phyloP scores from a whole-genome alignment of 2,888 invertebrate species.

The Ophion slaviceki region DNA sequence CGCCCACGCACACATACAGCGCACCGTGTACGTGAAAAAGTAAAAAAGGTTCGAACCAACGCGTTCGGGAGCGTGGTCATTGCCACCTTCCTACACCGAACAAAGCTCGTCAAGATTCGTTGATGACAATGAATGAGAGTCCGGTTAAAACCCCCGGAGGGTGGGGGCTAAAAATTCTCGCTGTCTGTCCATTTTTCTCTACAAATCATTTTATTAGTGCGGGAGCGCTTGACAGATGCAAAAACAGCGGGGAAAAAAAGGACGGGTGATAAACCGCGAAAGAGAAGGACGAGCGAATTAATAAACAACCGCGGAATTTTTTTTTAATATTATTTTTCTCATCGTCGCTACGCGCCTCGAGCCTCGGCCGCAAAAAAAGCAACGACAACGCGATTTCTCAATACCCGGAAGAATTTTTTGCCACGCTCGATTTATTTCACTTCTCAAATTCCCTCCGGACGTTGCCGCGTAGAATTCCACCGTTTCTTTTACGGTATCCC shows the following conservation, averaged over 20 bases:
- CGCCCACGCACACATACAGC: neutral
- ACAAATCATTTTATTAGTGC: slow-evolving; percentile 20
- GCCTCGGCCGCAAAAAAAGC: slow-evolving; percentile 1
- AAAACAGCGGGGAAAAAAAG: slow-evolving; percentile 9
- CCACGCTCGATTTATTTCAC: slow-evolving; percentile 49
- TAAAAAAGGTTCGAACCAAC: slow-evolving; percentile 3
- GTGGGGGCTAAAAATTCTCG: neutral
- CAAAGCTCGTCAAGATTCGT: slow-evolving; percentile 47
- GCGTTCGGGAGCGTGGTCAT: slow-evolving; percentile 13
- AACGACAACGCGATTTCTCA: slow-evolving; percentile 54
- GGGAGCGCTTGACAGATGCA: slow-evolving; percentile 28
- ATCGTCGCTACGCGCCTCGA: slow-evolving; percentile 17
- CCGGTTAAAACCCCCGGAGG: slow-evolving; percentile 1
- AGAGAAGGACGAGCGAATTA: neutral
- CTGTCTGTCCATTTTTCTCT: slow-evolving; percentile 1
- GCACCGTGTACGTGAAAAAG: neutral
- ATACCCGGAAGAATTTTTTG: slow-evolving; percentile 45
- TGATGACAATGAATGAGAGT: slow-evolving; percentile 58
- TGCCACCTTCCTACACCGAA: slow-evolving; percentile 13
- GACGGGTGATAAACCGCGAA: neutral
- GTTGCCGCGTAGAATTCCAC: neutral
- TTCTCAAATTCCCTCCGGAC: slow-evolving; percentile 31
- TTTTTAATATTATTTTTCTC: slow-evolving; percentile 17
- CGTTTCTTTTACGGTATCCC: slow-evolving; percentile 14
- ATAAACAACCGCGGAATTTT: neutral